phyloP scores from a whole-genome alignment of 2,888 invertebrate genomes.

The Pachycephus smyrnensis region DNA sequence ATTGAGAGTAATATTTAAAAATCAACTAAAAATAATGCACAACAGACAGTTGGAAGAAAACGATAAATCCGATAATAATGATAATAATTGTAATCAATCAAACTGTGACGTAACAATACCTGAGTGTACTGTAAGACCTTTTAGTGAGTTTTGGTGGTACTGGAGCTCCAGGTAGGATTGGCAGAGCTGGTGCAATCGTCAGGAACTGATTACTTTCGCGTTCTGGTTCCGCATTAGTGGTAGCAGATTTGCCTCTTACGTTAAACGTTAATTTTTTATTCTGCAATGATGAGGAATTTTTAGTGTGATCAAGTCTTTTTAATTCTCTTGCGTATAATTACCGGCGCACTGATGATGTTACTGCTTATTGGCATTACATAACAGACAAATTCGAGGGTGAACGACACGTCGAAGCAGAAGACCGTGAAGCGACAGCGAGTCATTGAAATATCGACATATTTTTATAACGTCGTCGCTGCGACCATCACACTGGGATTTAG shows the following conservation, averaged over 20 bases:
- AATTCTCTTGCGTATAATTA: constrained; percentile 20
- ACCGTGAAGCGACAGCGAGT: constrained; percentile 14
- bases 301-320: not conserved
- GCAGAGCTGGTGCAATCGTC: constrained; percentile 62
- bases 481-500: constrained; percentile 10
- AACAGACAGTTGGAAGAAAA: not conserved
- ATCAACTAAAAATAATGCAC: not conserved
- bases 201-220: constrained; percentile 52
- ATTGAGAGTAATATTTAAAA: not conserved
- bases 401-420: constrained; percentile 21
- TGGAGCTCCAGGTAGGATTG: constrained; percentile 58
- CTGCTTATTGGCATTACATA: constrained; percentile 64
- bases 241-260: constrained; percentile 52
- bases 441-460: constrained; percentile 25
- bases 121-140: constrained; percentile 55
- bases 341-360: constrained; percentile 48
- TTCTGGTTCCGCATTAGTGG: constrained; percentile 39
- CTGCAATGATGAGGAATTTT: constrained; percentile 35
- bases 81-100: not conserved
- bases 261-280: constrained; percentile 49
- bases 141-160: constrained; percentile 57
- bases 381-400: constrained; percentile 34
- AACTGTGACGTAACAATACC: constrained; percentile 39
- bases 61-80: not conserved
- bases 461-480: constrained; percentile 5